Percentiles rank a stretch among this genome's conserved stretches.
phyloP scores from a whole-genome alignment of 2,888 invertebrate species.

The Deroplatys truncata region DNA sequence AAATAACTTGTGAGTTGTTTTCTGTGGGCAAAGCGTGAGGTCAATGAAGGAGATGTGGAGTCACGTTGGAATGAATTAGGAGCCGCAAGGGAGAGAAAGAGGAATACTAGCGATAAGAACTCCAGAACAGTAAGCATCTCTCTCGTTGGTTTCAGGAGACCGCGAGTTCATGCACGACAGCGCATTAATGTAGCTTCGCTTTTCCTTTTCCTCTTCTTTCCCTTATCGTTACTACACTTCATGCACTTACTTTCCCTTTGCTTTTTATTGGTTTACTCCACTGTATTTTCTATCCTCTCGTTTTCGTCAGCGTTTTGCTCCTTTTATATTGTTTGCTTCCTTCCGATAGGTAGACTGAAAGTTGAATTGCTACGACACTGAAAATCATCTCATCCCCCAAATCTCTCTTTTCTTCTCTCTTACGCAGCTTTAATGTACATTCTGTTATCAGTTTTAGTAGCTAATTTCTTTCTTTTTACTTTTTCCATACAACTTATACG shows the following conservation, averaged over 20 bases:
- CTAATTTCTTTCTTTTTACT: no score
- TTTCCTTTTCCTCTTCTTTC: background rate
- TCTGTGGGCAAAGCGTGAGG: background rate
- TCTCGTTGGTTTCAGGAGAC: background rate
- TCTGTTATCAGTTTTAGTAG: no score
- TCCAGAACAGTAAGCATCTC: background rate
- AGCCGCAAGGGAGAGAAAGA: background rate
- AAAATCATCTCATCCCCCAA: no score
- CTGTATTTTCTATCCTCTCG: background rate
- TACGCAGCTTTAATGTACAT: no score
- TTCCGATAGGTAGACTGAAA: background rate
- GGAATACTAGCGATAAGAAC: background rate
- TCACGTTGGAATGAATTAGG: background rate
- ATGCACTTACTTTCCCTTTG: background rate
- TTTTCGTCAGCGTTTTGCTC: background rate
- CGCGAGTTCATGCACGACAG: background rate
- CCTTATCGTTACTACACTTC: background rate
- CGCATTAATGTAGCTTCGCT: background rate
- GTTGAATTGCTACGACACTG: no score
- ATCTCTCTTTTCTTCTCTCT: no score
- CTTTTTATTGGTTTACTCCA: background rate
- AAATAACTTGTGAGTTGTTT: background rate
- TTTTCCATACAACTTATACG: no score
- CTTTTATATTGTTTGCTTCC: background rate
- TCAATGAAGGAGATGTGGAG: background rate